Conservation (phyloP, 2,888 invertebrate genomes). For the Epirrhoe tristata region DNA sequence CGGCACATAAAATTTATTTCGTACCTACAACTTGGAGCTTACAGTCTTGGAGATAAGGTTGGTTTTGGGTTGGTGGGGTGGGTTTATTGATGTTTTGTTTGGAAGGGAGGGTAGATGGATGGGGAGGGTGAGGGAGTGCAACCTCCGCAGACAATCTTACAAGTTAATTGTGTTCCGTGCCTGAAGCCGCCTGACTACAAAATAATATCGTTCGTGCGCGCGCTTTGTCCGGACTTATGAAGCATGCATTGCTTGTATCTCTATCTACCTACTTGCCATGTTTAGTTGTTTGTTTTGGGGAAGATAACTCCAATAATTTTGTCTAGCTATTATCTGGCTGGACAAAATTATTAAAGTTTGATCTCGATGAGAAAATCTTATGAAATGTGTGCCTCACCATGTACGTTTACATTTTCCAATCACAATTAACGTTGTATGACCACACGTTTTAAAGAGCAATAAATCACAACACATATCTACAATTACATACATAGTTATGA, state of each 20-base stretch:
- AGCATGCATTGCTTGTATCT: conserved; percentile 35
- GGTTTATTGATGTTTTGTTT: conserved; percentile 86
- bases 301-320: no score
- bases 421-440: no score
- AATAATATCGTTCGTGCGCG: conserved; percentile 74
- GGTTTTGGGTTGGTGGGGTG: conserved; percentile 50
- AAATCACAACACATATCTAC: no score
- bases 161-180: conserved; percentile 86
- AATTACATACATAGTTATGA: no score
- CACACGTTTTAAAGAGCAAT: no score
- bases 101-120: conserved; percentile 81
- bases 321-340: no score
- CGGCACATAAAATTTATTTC: conserved; percentile 81
- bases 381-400: no score
- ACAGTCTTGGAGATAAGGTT: conserved; percentile 51
- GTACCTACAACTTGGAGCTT: conserved; percentile 50
- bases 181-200: conserved; percentile 78
- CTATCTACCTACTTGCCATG: conserved; percentile 21
- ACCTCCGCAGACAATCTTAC: conserved; percentile 85
- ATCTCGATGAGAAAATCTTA: background rate
- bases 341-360: no score
- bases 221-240: conserved; percentile 49
- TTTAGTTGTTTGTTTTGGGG: background rate
- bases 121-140: conserved; percentile 80
- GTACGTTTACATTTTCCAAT: no score